phyloP scores from a whole-genome alignment of 1,140 invertebrate species.

The Dinoponera quadriceps region DNA sequence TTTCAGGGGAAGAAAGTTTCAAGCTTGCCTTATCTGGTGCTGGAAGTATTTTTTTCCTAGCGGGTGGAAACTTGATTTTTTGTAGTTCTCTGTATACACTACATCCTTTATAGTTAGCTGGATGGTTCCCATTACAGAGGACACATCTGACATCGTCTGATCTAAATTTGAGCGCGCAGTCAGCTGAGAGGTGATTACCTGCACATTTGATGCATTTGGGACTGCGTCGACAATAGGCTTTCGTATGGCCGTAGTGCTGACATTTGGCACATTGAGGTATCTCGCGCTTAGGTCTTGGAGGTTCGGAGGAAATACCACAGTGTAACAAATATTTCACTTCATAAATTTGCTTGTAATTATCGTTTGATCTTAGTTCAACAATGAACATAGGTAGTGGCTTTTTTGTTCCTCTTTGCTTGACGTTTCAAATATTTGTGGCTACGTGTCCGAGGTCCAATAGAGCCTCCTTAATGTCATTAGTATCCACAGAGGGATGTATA shows the following conservation, averaged over 20 bases:
- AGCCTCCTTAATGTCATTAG: too few relatives aligned
- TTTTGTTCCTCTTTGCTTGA: too few relatives aligned
- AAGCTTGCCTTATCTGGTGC: too few relatives aligned
- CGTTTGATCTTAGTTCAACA: too few relatives aligned
- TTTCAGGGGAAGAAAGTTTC: too few relatives aligned
- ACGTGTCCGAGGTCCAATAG: too few relatives aligned
- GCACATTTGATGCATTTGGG: conserved; percentile 52
- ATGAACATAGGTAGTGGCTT: too few relatives aligned
- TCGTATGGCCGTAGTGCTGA: conserved; percentile 40
- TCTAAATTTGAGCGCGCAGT: conserved; percentile 12
- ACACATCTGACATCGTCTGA: conserved; percentile 37
- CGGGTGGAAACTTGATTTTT: background rate
- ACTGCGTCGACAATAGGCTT: conserved; percentile 30
- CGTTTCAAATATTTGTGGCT: too few relatives aligned
- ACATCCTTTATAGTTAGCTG: conserved; percentile 55
- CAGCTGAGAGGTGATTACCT: conserved; percentile 12
- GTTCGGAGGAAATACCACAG: conserved; percentile 62
- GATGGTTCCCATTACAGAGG: conserved; percentile 46
- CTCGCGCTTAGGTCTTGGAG: conserved; percentile 70
- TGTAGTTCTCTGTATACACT: background rate
- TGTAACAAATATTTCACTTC: too few relatives aligned
- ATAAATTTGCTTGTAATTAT: too few relatives aligned
- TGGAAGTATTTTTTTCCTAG: too few relatives aligned
- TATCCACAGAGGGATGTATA: too few relatives aligned
- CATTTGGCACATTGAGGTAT: conserved; percentile 53